Evolutionary conservation across 2,113 vertebrate species (phyloP), one percentile per base, ranked within the genome.

Genomic region (Pangasianodon gigas): DNA sequence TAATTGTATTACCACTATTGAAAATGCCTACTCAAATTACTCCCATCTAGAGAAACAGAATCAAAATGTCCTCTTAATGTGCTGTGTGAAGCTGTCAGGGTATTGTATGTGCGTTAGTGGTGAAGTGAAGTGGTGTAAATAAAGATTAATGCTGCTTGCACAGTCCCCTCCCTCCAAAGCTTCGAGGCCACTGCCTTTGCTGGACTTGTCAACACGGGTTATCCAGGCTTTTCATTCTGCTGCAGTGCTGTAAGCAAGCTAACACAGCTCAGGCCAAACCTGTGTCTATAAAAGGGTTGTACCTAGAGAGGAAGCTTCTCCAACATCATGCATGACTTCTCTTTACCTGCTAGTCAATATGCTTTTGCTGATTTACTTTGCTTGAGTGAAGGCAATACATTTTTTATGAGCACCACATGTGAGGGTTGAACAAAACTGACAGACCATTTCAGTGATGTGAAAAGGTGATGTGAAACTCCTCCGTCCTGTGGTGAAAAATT

Each of bases 121-220:
- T 16, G 32, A 29, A 88, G 84, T 16, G 21, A 24, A 83, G 87
- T 77, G 88, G 21, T 51, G 69, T 83, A 86, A 79, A 85, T 41
- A 52, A 86, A 90, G 88, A 91, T 82, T 89, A 87, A 48, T 75
- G 71, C 21, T 84, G 18, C 56, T 46, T 46, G 48, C 46, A 86
- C 54, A 48, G 62, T 85, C 44, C 44, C 67, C 79, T 32, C 81
- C 51, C 69, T 54, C 56, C 80, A 65, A 81, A 58, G 18, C 84
- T 29, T 26, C 16, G 80, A 84, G 21, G 79, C 26, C n/a, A 37
- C 83, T 86, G 87, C 9, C 18, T 84, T 48, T 71, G 89, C 89
- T 62, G 85, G 44, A 56, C 79, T 62, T 84, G 89, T 92, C 89
- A 92, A 87, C 89, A 87, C 32, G 37, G 75, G 56, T 84, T 87